These are phyloP conservation scores for Gymnorhina tibicen DNA, from an alignment of 2,113 vertebrate species.

Conservation along the genomic window DNA sequence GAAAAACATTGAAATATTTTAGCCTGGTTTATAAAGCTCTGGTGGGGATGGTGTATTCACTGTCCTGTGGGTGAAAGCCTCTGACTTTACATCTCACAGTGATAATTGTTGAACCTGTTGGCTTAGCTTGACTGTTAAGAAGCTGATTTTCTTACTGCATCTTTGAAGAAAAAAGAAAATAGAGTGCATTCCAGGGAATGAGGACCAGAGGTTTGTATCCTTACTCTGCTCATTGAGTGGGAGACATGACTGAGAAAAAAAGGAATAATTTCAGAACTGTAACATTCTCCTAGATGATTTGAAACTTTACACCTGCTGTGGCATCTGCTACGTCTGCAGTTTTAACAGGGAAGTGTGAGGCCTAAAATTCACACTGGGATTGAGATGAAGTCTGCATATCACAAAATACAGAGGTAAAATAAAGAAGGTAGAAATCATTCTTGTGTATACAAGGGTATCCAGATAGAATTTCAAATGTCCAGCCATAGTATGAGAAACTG, in stretches of 20 bases:
- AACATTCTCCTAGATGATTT: neutral
- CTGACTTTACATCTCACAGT: neutral
- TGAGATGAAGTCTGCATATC: neutral
- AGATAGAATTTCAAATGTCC: neutral
- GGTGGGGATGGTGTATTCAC: neutral
- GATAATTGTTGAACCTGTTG: neutral
- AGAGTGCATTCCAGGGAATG: neutral
- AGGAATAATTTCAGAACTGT: neutral
- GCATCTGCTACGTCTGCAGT: neutral
- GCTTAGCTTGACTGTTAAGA: neutral
- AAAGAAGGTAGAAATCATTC: neutral
- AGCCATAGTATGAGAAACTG: neutral
- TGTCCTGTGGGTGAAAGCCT: neutral
- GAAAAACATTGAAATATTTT: neutral
- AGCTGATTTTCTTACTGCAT: neutral
- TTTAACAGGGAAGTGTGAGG: neutral
- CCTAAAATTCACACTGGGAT: neutral
- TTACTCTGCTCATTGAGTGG: neutral
- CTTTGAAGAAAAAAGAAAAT: neutral
- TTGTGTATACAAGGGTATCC: neutral
- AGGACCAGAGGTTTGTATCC: neutral
- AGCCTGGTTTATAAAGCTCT: neutral
- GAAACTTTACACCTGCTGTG: neutral
- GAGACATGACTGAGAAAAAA: neutral
- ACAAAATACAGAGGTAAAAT: neutral